phyloP scores from a whole-genome alignment of 2,113 vertebrate species.

The Cephalopterus ornatus region DNA sequence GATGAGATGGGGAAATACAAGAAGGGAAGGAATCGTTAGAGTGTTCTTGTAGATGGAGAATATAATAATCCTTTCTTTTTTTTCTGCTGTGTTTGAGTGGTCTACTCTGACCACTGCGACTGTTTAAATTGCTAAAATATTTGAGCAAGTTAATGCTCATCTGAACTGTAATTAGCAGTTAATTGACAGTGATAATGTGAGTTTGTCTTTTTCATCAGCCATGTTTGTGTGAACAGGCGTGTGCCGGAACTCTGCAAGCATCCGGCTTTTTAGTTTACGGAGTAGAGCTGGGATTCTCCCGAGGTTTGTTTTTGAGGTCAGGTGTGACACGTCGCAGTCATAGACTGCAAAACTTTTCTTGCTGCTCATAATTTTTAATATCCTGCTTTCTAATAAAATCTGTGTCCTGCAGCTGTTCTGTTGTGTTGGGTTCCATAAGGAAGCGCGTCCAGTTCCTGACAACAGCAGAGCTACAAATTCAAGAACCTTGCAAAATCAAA shows the following conservation, averaged over 20 bases:
- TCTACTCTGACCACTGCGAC: background rate
- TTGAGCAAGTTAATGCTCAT: background rate
- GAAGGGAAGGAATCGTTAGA: background rate
- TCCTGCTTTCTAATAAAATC: background rate
- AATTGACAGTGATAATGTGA: background rate
- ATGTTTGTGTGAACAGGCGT: fast-evolving
- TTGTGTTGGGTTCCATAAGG: background rate
- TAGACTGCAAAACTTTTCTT: background rate
- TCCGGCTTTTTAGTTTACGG: background rate
- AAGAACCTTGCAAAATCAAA: background rate
- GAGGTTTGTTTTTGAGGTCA: background rate
- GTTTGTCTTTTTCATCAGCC: background rate
- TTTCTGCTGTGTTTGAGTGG: background rate
- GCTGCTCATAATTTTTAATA: background rate
- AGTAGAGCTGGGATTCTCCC: background rate
- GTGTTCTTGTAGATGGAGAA: background rate
- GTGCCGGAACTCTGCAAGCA: background rate
- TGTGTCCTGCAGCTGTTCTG: background rate
- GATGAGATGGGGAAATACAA: background rate
- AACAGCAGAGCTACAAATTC: background rate
- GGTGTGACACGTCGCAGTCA: background rate
- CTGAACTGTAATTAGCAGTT: background rate
- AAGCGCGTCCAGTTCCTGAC: background rate
- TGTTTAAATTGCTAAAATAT: background rate
- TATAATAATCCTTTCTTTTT: background rate